Base-by-base conservation (phyloP, 1,140 invertebrate species). In the Cotesia chilonis region DNA sequence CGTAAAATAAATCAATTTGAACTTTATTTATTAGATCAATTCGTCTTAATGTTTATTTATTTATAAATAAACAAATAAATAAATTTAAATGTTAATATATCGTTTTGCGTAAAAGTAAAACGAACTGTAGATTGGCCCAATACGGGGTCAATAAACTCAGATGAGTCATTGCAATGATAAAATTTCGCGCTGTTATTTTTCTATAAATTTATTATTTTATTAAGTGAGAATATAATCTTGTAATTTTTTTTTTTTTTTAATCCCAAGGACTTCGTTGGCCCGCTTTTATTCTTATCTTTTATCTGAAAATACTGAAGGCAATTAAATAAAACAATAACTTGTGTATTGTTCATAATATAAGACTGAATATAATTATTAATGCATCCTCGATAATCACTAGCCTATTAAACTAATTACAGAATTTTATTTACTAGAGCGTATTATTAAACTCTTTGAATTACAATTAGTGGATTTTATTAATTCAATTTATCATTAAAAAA, bases 111-210 rank as follows among this genome's bases (percentile, higher is more conserved):
- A 20, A 59, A 59, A 59, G 57, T 17, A 20, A 59, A 59, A 59
- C 20, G 57, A 59, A 9, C 9, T 59, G 57, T 28, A 59, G 9
- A 17, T 59, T 35, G 57, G 57, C 17, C 57, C 57, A 3, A 28
- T 9, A 14, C 57, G 14, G 28, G 57, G 57, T 59, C 28, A 6
- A 59, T 28, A 59, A 59, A 59, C 57, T 59, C 57, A 6, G 9
- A 59, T 59, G 57, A 59, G 57, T 59, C 57, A 59, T 9, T 20
- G 17, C 20, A 59, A 20, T 59, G 57, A 59, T 59, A 20, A 59
- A 59, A 59, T 7, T 28, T 59, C 17, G 9, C 4, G 12, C 20
- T 17, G 17, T 28, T 28, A 59, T 20, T 17, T 59, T 17, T 59
- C 17, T 20, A 20, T 20, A 20, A 20, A 9, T 59, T 59, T 59